Conservation (phyloP, 2,888 invertebrate genomes). For the Eupithecia insigniata region DNA sequence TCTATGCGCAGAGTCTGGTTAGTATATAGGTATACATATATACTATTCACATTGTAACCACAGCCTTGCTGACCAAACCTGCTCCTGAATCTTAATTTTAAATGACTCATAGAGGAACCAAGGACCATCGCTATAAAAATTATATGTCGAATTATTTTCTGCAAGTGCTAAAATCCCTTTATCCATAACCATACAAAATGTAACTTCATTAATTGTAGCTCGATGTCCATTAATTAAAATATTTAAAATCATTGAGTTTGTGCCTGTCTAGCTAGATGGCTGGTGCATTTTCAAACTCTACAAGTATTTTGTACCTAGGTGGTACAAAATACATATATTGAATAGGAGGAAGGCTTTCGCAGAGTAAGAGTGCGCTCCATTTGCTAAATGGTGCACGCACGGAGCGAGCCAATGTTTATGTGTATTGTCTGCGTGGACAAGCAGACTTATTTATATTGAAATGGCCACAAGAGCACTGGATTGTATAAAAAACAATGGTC, state of each 20-base stretch:
- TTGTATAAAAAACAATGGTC: constrained; percentile 7
- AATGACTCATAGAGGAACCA: constrained; percentile 34
- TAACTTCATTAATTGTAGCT: neutral
- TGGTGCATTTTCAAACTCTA: neutral
- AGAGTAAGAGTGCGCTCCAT: constrained; percentile 64
- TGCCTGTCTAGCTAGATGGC: constrained; percentile 10
- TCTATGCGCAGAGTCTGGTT: neutral
- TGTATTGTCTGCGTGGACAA: constrained; percentile 10
- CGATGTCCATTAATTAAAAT: too few species aligned
- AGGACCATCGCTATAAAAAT: neutral
- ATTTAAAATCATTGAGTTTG: neutral
- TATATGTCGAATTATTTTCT: too few species aligned
- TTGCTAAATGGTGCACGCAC: constrained; percentile 71
- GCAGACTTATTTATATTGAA: neutral
- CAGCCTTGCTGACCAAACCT: neutral
- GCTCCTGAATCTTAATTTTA: constrained; percentile 44
- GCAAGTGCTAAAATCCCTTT: neutral
- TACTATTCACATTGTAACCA: neutral
- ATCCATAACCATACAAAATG: neutral
- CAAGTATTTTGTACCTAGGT: too few species aligned
- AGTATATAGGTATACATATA: too few species aligned
- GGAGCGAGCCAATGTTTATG: constrained; percentile 65
- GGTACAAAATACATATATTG: constrained; percentile 18
- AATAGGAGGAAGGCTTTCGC: constrained; percentile 44
- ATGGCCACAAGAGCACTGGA: neutral